Conservation (phyloP, 1,140 invertebrate species). For the Babylonia areolata region DNA sequence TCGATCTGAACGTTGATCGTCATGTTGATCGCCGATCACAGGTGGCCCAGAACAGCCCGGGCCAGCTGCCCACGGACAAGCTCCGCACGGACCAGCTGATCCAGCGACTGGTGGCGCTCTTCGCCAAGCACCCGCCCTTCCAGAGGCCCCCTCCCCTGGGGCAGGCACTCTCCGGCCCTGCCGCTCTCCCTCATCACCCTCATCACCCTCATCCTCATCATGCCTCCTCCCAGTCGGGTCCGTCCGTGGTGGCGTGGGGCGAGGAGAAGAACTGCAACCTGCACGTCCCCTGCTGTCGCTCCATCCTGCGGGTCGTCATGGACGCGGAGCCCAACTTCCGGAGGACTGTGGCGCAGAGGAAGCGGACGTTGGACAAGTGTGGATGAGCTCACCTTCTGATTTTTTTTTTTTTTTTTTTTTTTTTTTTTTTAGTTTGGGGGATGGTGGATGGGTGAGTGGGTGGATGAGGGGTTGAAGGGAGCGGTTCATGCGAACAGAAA, state of each 20-base stretch:
- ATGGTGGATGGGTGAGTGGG: too few species aligned
- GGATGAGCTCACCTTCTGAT: too few species aligned
- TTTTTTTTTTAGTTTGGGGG: too few species aligned
- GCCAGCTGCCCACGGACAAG: conserved; percentile 72
- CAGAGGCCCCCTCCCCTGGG: neutral
- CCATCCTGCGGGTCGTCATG: conserved; percentile 80
- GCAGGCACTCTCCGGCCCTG: neutral
- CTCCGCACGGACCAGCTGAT: conserved; percentile 86
- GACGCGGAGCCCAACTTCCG: conserved; percentile 79
- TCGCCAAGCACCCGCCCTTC: conserved; percentile 81
- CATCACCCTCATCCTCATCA: neutral
- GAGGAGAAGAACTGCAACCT: conserved; percentile 77
- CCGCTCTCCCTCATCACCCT: neutral
- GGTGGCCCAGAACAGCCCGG: conserved; percentile 74
- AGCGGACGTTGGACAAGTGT: conserved; percentile 82
- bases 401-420: too few species aligned
- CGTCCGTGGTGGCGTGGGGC: neutral
- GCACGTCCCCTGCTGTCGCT: conserved; percentile 78
- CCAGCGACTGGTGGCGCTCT: conserved; percentile 87
- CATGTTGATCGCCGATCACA: neutral
- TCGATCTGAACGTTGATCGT: too few species aligned
- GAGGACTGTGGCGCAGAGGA: conserved; percentile 80
- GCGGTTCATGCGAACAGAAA: too few species aligned
- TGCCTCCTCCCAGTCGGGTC: too few species aligned
- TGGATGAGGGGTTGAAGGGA: too few species aligned